Percentiles rank a stretch among this genome's conserved stretches.
Conservation (phyloP, 2,113 vertebrate genomes). For the Dermatemys mawii region DNA sequence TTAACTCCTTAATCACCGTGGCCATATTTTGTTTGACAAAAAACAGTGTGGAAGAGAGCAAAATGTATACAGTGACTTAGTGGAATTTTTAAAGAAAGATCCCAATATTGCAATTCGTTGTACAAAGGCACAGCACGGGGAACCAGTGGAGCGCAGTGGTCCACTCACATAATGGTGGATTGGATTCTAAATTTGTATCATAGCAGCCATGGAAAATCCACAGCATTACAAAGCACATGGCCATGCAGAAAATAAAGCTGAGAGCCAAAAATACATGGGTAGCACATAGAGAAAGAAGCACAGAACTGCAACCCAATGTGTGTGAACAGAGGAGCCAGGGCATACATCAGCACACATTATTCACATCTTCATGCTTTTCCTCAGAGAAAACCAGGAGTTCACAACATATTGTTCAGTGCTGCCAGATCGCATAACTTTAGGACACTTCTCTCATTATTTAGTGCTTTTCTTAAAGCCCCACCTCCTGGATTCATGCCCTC, state of each 20-base stretch:
- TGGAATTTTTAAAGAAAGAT: too few species aligned
- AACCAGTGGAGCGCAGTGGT: not conserved
- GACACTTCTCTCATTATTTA: not conserved
- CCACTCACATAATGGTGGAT: not conserved
- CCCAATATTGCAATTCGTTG: not conserved
- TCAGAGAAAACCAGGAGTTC: not conserved
- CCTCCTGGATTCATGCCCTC: not conserved
- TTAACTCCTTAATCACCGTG: not conserved
- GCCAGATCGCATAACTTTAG: not conserved
- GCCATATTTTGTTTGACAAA: not conserved
- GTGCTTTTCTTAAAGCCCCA: not conserved
- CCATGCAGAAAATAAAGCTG: not conserved
- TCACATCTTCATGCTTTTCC: slow-evolving; percentile 19
- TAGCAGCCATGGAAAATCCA: not conserved
- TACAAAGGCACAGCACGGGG: not conserved
- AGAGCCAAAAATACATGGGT: not conserved
- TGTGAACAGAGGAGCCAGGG: not conserved
- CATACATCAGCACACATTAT: slow-evolving; percentile 30
- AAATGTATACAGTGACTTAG: too few species aligned
- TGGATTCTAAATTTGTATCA: accelerated
- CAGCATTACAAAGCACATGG: accelerated
- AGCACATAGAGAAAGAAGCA: not conserved
- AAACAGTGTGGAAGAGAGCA: not conserved
- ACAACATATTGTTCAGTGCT: not conserved
- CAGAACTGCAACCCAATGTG: not conserved